phyloP scores from a whole-genome alignment of 2,113 vertebrate species.

The Macaca fascicularis region DNA sequence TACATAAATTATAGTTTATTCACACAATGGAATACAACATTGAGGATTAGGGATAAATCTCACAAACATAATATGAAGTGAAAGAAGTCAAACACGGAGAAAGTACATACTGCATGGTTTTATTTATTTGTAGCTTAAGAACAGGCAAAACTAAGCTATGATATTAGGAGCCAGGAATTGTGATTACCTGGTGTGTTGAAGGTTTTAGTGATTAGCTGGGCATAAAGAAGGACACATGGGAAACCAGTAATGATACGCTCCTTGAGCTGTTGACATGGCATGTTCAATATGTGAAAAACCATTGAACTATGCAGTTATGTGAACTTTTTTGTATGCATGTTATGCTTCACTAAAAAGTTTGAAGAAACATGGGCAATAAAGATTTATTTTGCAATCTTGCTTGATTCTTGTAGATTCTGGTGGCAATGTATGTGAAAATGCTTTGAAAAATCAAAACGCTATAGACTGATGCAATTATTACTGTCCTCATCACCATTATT shows the following conservation, averaged over 20 bases:
- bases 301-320: not conserved
- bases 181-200: not conserved
- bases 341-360: not conserved
- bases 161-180: not conserved
- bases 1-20: not conserved
- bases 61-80: not conserved
- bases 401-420: not conserved
- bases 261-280: not conserved
- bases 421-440: not conserved
- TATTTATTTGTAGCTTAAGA: not conserved
- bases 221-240: not conserved
- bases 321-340: not conserved
- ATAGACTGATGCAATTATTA: not conserved
- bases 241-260: not conserved
- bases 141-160: not conserved
- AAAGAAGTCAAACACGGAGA: not conserved
- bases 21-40: not conserved
- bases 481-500: not conserved
- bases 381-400: not conserved
- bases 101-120: not conserved
- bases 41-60: not conserved
- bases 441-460: not conserved
- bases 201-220: not conserved
- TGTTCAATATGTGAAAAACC: not conserved
- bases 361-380: not conserved